Percentiles rank a stretch among this genome's conserved stretches.
phyloP scores from a whole-genome alignment of 2,888 invertebrate genomes.

The Stenotaenia linearis region DNA sequence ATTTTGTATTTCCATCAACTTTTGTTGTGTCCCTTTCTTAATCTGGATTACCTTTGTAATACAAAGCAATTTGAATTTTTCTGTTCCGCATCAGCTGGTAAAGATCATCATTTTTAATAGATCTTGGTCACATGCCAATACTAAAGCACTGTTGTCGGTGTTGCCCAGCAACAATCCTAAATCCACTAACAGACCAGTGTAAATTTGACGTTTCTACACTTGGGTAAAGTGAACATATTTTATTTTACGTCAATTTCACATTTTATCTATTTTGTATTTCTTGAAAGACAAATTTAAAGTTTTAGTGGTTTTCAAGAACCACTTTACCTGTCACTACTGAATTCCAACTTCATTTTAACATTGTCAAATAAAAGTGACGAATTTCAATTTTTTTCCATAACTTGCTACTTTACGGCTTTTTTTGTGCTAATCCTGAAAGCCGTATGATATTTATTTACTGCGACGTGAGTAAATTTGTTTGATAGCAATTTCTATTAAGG shows the following conservation, averaged over 20 bases:
- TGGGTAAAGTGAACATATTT: not conserved
- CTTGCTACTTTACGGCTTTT: too few relatives aligned
- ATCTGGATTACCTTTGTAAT: not conserved
- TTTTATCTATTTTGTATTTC: not conserved
- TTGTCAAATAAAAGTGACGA: not conserved
- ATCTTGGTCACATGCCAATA: not conserved
- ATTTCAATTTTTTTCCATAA: too few relatives aligned
- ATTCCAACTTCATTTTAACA: not conserved
- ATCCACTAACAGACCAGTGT: not conserved
- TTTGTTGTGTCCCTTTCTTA: not conserved
- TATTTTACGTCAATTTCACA: not conserved
- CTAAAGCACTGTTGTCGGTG: not conserved
- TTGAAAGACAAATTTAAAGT: not conserved
- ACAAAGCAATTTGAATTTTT: not conserved
- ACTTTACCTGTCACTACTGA: not conserved
- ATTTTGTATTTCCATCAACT: too few relatives aligned
- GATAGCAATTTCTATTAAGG: too few relatives aligned
- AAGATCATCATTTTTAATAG: conserved; percentile 1
- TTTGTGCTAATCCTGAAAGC: too few relatives aligned
- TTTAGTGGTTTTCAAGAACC: not conserved
- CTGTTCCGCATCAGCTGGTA: not conserved
- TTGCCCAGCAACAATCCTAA: not conserved
- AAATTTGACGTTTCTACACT: not conserved
- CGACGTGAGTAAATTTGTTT: too few relatives aligned
- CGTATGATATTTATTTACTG: too few relatives aligned